A percentile compares a stretch with the other conserved stretches of the same genome.
These are phyloP conservation scores for Apeira syringaria DNA, from an alignment of 2,888 invertebrate species.

Conservation along the genomic window DNA sequence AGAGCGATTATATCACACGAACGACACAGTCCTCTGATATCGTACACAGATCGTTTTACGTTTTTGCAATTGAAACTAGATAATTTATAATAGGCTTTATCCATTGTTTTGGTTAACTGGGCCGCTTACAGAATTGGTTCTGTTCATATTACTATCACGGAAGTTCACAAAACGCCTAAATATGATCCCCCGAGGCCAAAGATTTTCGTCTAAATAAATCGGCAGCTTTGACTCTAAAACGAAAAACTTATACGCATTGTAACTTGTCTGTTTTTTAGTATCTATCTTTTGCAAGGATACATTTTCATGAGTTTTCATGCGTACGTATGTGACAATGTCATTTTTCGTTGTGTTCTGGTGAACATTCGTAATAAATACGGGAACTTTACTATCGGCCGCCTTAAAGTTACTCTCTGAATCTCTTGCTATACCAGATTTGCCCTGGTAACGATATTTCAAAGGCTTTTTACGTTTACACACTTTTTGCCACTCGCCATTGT, in stretches of 20 bases:
- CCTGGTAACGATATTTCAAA: background rate
- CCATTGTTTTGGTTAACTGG: background rate
- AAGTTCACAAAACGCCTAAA: background rate
- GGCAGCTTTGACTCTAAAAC: background rate
- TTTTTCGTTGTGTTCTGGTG: background rate
- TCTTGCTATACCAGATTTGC: background rate
- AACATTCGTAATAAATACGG: background rate
- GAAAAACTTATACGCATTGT: background rate
- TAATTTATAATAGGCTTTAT: background rate
- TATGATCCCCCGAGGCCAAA: background rate
- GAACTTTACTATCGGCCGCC: slow-evolving; percentile 1
- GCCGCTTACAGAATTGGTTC: background rate
- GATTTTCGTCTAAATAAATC: background rate
- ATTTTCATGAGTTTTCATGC: background rate
- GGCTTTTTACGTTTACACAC: background rate
- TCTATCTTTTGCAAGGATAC: background rate
- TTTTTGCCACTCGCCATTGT: background rate
- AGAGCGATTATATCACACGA: too few relatives aligned
- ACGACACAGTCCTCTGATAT: background rate
- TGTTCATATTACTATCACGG: background rate
- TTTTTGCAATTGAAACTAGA: background rate
- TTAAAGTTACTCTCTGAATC: background rate
- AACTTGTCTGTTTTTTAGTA: background rate
- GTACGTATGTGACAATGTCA: background rate
- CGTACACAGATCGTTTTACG: background rate